Conservation (phyloP, 2,113 vertebrate species). For the Pangasianodon hypophthalmus region DNA sequence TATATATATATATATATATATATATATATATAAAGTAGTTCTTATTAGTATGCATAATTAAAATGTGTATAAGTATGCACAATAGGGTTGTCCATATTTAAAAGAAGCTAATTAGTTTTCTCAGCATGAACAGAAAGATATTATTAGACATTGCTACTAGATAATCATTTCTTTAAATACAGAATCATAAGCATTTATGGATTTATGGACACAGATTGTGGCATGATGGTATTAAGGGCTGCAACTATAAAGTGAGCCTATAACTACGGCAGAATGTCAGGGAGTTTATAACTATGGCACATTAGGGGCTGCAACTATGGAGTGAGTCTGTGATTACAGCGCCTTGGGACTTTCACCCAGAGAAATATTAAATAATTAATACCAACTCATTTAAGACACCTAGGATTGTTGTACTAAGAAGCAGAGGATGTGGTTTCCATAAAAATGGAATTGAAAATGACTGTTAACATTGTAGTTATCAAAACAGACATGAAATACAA, state of each 20-base stretch:
- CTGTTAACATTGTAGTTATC: not conserved
- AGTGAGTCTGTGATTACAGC: not conserved
- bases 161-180: not conserved
- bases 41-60: not conserved
- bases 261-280: no score
- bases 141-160: not conserved
- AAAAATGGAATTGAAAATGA: not conserved
- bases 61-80: not conserved
- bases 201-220: no score
- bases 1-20: no score
- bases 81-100: not conserved
- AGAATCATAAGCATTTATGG: not conserved
- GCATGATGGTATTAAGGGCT: not conserved
- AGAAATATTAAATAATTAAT: not conserved
- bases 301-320: not conserved
- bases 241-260: not conserved
- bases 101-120: not conserved
- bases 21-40: no score
- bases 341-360: not conserved
- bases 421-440: not conserved
- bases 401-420: not conserved
- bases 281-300: not conserved
- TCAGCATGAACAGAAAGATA: not conserved
- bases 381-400: not conserved
- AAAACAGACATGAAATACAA: not conserved